Base-by-base conservation (phyloP, 92 coral and sea anemone genomes). In the Umimayanthus chanpuru region DNA sequence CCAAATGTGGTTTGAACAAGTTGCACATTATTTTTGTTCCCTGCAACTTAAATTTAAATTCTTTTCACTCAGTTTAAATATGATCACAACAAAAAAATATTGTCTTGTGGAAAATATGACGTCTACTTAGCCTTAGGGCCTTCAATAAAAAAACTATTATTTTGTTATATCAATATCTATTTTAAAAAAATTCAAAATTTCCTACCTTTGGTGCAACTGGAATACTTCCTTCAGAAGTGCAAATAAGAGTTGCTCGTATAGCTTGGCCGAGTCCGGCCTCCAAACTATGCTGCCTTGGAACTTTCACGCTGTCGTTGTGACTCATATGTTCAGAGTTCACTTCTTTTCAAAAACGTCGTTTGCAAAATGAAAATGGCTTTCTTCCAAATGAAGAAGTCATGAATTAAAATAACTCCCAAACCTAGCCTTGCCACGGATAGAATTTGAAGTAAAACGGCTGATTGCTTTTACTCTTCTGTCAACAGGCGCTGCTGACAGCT, bases 201-300 rank as follows among this genome's bases (percentile, higher is more conserved):
- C 87, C 67, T 47, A 83, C 87, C 87, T 83, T 79, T 38, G 87
- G 12, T 75, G 80, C 39, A 58, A 92, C 94, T 25, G 92, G 58
- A 77, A 92, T 86, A 65, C 92, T 92, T 80, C 90, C 88, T 81
- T 92, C 94, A 1, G 94, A 89, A 25, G 94, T 94, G 68, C 96
- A 92, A 75, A 93, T 89, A 30, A 94, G 76, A 55, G 91, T 93
- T 47, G 98, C 96, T 29, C 93, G 85, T 61, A 95, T 93, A 5
- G 92, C 96, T 50, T 95, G 98, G 53, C 94, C 92, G 68, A 95
- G 89, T 39, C 98, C 98, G 20, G 94, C 91, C 90, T 95, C 98
- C 71, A 95, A 76, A 80, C 98, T 95, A 38, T 90, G 93, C 73
- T 94, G 98, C 77, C 94, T 92, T 61, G 89, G 85, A 70, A 86